phyloP scores from a whole-genome alignment of 2,888 invertebrate genomes.

The Stegana nigrithorax region DNA sequence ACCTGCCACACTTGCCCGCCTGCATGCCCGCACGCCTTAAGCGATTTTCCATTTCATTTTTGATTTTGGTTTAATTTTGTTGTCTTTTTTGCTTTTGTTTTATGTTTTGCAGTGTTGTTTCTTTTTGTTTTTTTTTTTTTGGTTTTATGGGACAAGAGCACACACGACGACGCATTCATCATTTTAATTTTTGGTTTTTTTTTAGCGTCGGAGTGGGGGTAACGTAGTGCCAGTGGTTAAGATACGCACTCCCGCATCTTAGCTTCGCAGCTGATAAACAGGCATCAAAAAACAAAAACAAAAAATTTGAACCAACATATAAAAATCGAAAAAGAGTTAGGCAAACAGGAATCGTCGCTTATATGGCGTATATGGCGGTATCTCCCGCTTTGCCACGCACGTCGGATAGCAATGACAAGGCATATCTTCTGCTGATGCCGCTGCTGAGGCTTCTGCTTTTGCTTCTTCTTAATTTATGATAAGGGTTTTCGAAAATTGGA shows the following conservation, averaged over 20 bases:
- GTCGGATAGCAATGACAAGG: slow-evolving; percentile 60
- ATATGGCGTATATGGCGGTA: too few species aligned
- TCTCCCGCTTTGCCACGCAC: slow-evolving; percentile 27
- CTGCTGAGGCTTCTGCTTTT: too few species aligned
- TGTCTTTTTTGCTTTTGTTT: neutral
- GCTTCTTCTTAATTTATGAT: slow-evolving; percentile 63
- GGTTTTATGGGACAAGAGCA: neutral
- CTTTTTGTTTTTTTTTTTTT: neutral
- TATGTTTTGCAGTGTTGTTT: neutral
- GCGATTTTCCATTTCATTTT: neutral
- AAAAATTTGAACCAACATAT: too few species aligned
- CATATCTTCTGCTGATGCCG: too few species aligned
- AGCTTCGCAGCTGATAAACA: slow-evolving; percentile 45
- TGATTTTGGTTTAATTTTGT: neutral
- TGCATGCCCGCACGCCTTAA: neutral
- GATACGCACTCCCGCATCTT: slow-evolving; percentile 46
- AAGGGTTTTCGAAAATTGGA: slow-evolving; percentile 63
- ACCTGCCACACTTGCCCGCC: neutral
- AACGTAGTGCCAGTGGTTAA: too few species aligned
- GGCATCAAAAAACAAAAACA: too few species aligned
- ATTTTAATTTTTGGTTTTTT: too few species aligned
- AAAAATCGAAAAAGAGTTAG: too few species aligned
- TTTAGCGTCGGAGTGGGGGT: too few species aligned
- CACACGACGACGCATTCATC: slow-evolving; percentile 8
- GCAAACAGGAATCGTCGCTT: too few species aligned